Evolutionary conservation across 2,113 vertebrate genomes (phyloP).

Genomic region (Seriola quinqueradiata): DNA sequence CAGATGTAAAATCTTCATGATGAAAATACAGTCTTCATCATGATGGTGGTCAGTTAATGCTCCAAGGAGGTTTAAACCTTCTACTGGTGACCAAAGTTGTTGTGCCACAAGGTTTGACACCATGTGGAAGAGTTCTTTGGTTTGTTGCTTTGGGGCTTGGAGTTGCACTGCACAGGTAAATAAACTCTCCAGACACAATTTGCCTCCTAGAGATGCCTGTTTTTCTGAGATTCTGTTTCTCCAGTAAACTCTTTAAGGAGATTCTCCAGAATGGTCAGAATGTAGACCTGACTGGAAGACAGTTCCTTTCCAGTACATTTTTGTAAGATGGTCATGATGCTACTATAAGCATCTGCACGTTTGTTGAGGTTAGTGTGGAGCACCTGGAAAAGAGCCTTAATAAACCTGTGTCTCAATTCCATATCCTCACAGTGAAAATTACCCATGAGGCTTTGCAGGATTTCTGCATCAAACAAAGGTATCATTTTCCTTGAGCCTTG

Average conservation of each 20-base stretch:
- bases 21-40: background rate
- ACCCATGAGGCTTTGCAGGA: constrained; percentile 16
- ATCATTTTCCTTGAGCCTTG: background rate
- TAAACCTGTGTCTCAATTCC: background rate
- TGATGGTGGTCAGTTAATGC: too few species aligned
- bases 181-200: too few species aligned
- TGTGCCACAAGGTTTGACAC: constrained; percentile 1
- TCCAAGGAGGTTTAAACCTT: background rate
- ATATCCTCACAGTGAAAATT: background rate
- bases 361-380: background rate
- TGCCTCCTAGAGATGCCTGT: too few species aligned
- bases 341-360: fast-evolving
- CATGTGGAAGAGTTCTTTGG: background rate
- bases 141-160: background rate
- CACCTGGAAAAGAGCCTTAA: background rate
- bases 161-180: background rate
- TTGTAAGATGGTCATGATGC: too few species aligned
- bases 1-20: constrained; percentile 51
- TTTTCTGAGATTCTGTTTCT: too few species aligned
- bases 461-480: background rate
- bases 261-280: too few species aligned
- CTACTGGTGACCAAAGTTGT: constrained; percentile 26
- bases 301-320: too few species aligned
- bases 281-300: too few species aligned
- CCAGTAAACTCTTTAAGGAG: too few species aligned